A percentile compares a stretch with the other conserved stretches of the same genome.
Conservation (phyloP, 2,113 vertebrate genomes). For the Eira barbara region DNA sequence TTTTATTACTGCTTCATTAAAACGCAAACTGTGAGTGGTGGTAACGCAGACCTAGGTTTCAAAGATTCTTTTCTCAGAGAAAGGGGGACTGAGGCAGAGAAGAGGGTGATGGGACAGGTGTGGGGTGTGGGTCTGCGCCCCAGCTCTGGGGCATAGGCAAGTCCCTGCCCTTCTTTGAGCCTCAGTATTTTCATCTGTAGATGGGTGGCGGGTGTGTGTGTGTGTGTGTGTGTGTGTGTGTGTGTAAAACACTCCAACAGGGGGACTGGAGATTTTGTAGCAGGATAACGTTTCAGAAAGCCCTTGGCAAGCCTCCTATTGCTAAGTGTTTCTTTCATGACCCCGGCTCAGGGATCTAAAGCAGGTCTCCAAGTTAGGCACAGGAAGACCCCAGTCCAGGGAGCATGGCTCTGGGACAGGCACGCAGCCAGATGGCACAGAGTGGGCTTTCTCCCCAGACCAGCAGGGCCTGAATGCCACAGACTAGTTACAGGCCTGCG, state of each 20-base stretch:
- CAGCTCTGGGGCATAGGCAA: background rate
- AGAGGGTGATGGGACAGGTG: background rate
- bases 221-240: no score
- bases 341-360: background rate
- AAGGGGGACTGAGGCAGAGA: background rate
- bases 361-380: background rate
- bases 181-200: background rate
- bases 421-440: background rate
- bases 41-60: background rate
- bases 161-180: background rate
- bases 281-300: background rate
- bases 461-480: accelerated
- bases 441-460: background rate
- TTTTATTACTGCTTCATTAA: slow-evolving; percentile 5
- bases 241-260: background rate
- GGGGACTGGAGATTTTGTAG: background rate
- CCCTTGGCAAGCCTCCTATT: background rate
- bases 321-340: background rate
- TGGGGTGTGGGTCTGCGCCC: background rate
- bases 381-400: background rate
- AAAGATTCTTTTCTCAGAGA: background rate
- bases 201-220: no score
- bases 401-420: background rate
- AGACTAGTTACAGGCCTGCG: background rate
- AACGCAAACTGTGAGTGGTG: background rate